These are phyloP conservation scores for Ameiurus melas DNA, from an alignment of 2,113 vertebrate genomes.

Conservation along the genomic window DNA sequence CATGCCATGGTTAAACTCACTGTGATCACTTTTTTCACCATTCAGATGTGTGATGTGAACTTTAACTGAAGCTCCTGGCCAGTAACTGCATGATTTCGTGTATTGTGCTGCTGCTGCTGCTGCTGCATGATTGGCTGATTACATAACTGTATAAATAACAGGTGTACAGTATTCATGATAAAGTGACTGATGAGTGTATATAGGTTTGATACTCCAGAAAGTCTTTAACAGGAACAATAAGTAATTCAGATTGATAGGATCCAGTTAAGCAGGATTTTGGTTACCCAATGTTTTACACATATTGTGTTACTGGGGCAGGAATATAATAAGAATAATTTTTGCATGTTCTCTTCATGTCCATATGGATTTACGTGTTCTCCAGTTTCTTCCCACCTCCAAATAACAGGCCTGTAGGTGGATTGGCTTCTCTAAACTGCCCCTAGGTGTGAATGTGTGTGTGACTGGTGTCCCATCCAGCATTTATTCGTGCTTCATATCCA, in stretches of 20 bases:
- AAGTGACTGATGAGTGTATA: background rate
- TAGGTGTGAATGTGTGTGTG: background rate
- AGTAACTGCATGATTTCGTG: no score
- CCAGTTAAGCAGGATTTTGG: background rate
- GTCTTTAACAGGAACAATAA: background rate
- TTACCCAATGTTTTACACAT: background rate
- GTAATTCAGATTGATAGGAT: background rate
- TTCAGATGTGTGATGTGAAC: no score
- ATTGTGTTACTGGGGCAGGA: background rate
- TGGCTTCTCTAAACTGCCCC: background rate
- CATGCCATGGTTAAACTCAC: no score
- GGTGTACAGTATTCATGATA: background rate
- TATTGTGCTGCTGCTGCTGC: no score
- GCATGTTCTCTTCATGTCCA: background rate
- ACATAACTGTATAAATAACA: background rate
- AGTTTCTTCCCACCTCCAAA: background rate
- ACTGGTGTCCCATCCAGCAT: background rate
- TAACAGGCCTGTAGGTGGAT: background rate
- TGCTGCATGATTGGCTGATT: background rate
- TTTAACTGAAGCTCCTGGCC: no score
- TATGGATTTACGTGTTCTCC: background rate
- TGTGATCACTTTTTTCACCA: no score
- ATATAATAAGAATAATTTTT: background rate
- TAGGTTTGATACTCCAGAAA: background rate
- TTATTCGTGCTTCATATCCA: background rate